Conservation (phyloP, 2,797 vertebrate genomes). For the Peromyscus melanophrys region DNA sequence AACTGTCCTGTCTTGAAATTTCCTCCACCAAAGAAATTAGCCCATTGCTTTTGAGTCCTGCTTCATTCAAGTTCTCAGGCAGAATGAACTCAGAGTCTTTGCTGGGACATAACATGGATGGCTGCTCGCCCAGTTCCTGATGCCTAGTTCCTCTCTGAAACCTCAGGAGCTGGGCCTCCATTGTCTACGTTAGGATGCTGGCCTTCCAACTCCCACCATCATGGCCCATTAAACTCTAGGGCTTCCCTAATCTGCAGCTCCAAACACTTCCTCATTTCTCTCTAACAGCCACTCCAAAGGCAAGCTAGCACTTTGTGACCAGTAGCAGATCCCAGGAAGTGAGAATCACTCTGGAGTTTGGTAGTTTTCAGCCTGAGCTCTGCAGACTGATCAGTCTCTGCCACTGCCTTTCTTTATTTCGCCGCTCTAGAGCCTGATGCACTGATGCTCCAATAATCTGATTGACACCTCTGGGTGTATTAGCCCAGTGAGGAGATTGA, state of each 20-base stretch:
- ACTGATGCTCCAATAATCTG: not conserved
- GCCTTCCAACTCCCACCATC: too few relatives aligned
- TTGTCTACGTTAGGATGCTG: not conserved
- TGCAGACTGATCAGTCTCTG: not conserved
- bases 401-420: not conserved
- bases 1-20: not conserved
- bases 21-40: not conserved
- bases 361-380: not conserved
- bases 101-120: too few relatives aligned
- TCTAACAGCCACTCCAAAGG: not conserved
- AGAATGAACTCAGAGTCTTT: not conserved
- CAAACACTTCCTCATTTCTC: not conserved
- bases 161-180: not conserved
- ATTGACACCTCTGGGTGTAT: not conserved
- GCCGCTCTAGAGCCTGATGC: not conserved
- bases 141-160: not conserved
- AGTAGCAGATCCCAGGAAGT: too few relatives aligned
- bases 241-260: not conserved
- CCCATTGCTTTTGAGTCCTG: not conserved
- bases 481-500: not conserved
- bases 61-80: not conserved
- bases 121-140: not conserved
- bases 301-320: too few relatives aligned
- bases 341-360: not conserved
- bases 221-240: not conserved